Base-by-base conservation (phyloP, 1,140 invertebrate genomes). In the Aphis gossypii region DNA sequence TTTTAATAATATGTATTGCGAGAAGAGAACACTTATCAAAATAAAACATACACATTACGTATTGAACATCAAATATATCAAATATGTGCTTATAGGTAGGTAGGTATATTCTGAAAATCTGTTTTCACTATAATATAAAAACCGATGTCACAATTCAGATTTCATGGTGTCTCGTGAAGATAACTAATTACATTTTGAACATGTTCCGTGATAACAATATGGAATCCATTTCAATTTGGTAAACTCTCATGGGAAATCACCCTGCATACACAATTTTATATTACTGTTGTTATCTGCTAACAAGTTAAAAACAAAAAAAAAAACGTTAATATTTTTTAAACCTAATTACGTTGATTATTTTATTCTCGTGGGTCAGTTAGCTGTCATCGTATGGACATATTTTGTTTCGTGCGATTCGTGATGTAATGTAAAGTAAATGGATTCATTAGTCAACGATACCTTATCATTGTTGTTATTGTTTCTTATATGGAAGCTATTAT, bases 281-380 rank as follows among this genome's bases (percentile, higher is more conserved):
- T 76, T 76, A 76, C 60, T 18, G 60, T 76, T 76, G 60, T 76
- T 76, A 76, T 76, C 60, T 18, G n/a, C 60, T 76, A 76, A 76
- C 14, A n/a, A n/a, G n/a, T 76, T n/a, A 76, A 76, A 76, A 76
- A 68, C 3, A 30, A 30, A 41, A 41, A 46, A 46, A 46, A 46
- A 11, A 46, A 46, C 30, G 25, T 76, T 76, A 5, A n/a, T 76
- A 76, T 4, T 76, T 76, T 68, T 76, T 76, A n/a, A n/a, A 21
- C 60, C n/a, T 76, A 76, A 76, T 76, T 76, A 76, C 60, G 60
- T 76, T 76, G 14, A 76, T 76, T 76, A 76, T 35, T 68, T 76
- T 76, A 76, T 35, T 35, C 30, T n/a, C 60, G 14, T 30, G 25
- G 25, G 11, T 68, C 9, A 68, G 60, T 18, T 9, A 3, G 30